Conservation (phyloP, 2,113 vertebrate genomes). For the Pollachius pollachius region DNA sequence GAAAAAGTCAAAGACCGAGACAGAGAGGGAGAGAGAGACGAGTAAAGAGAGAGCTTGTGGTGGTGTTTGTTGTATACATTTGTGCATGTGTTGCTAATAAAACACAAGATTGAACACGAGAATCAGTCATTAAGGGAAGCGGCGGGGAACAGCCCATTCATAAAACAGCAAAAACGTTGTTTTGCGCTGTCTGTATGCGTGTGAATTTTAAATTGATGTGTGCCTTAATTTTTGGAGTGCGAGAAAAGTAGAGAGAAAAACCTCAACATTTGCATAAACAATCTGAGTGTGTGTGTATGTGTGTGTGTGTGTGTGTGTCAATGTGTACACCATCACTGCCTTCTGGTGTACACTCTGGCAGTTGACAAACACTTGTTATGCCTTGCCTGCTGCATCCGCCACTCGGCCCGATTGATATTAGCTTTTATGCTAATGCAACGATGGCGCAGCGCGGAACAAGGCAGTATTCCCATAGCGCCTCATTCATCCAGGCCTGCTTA, state of each 20-base stretch:
- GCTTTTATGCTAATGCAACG: slow-evolving; percentile 72
- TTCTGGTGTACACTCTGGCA: slow-evolving; percentile 26
- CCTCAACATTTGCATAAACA: neutral
- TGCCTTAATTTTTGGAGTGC: slow-evolving; percentile 39
- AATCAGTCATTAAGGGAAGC: no score
- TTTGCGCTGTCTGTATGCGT: no score
- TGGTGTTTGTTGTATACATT: no score
- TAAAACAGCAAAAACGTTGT: no score
- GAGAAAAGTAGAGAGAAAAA: neutral
- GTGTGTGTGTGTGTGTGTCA: slow-evolving; percentile 17
- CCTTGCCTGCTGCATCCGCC: slow-evolving; percentile 36
- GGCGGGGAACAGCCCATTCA: neutral
- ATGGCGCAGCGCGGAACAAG: slow-evolving; percentile 65
- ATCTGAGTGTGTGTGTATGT: neutral
- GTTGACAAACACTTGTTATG: slow-evolving; percentile 63
- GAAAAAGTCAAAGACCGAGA: neutral
- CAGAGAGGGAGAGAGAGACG: neutral
- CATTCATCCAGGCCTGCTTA: slow-evolving; percentile 58
- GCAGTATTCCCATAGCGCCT: slow-evolving; percentile 59
- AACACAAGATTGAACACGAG: no score
- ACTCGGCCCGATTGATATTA: slow-evolving; percentile 61
- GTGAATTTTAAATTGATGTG: no score
- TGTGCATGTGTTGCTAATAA: no score
- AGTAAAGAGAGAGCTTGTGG: neutral
- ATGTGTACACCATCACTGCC: slow-evolving; percentile 15